phyloP scores from a whole-genome alignment of 1,140 invertebrate species.

The Nasonia giraulti region DNA sequence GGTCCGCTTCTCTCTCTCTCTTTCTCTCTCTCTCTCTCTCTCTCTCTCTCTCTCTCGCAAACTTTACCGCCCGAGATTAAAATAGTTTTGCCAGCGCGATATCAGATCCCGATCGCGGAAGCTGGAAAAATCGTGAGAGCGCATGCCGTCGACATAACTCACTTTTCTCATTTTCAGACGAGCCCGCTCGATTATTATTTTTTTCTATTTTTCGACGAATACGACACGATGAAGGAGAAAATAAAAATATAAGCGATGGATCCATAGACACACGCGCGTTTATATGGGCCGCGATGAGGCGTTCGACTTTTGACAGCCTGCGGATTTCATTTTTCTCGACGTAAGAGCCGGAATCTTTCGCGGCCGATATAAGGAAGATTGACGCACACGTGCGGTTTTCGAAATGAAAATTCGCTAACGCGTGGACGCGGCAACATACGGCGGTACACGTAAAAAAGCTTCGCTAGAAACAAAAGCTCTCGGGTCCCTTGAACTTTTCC shows the following conservation, averaged over 20 bases:
- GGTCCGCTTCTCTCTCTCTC: background rate
- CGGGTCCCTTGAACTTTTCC: background rate
- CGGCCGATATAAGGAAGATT: no score
- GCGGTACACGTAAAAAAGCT: background rate
- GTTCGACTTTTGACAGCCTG: no score
- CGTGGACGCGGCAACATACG: no score
- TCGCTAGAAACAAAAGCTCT: background rate
- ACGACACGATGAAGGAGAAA: no score
- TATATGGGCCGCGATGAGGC: no score
- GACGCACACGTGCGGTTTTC: no score
- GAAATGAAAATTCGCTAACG: no score
- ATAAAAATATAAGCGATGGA: background rate
- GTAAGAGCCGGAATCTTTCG: no score
- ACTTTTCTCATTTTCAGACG: constrained; percentile 24
- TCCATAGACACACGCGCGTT: background rate
- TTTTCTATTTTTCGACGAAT: background rate
- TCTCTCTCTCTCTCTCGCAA: background rate
- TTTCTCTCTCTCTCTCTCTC: background rate
- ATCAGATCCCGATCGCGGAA: constrained; percentile 30
- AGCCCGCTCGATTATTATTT: background rate
- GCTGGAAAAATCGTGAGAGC: background rate
- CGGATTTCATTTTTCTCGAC: no score
- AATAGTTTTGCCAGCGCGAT: constrained; percentile 36
- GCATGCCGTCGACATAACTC: constrained; percentile 20
- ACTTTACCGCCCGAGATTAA: constrained; percentile 24